A percentile compares a stretch with the other conserved stretches of the same genome.
phyloP scores from a whole-genome alignment of 1,140 invertebrate species.

The Semibalanus balanoides region DNA sequence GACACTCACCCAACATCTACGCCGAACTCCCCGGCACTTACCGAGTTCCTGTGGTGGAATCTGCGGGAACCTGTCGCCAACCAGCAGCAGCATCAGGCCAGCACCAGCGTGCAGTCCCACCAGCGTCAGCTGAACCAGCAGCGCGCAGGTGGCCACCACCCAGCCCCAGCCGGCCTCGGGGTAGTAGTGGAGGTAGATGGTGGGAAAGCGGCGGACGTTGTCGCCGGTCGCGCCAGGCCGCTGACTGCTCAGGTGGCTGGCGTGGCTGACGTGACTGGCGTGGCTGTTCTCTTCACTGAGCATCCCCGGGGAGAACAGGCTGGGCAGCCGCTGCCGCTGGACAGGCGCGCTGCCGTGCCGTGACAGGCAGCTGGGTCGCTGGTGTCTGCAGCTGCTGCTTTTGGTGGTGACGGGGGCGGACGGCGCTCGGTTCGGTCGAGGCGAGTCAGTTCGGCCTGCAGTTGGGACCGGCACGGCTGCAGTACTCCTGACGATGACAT shows the following conservation, averaged over 20 bases:
- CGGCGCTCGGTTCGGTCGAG: too few relatives aligned
- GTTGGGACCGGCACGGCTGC: too few relatives aligned
- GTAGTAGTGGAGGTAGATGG: slow-evolving; percentile 55
- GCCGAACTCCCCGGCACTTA: neutral
- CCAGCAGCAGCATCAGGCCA: slow-evolving; percentile 40
- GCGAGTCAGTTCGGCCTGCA: too few relatives aligned
- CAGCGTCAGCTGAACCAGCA: slow-evolving; percentile 43
- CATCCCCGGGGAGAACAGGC: neutral
- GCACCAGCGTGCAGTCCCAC: slow-evolving; percentile 45
- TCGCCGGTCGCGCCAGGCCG: neutral
- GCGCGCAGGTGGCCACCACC: slow-evolving; percentile 43
- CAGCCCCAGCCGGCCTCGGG: slow-evolving; percentile 64
- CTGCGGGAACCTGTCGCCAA: slow-evolving; percentile 35
- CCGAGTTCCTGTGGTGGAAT: neutral
- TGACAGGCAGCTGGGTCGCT: neutral
- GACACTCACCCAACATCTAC: too few relatives aligned
- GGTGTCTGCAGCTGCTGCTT: too few relatives aligned
- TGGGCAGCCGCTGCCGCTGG: too few relatives aligned
- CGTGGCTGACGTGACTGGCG: too few relatives aligned
- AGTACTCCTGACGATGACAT: too few relatives aligned
- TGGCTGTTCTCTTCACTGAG: neutral
- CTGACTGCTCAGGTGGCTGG: neutral
- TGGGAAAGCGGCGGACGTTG: slow-evolving; percentile 22
- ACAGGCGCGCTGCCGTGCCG: neutral
- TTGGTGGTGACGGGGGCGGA: too few relatives aligned